phyloP scores from a whole-genome alignment of 1,140 invertebrate species.

The Oreohelix idahoensis region DNA sequence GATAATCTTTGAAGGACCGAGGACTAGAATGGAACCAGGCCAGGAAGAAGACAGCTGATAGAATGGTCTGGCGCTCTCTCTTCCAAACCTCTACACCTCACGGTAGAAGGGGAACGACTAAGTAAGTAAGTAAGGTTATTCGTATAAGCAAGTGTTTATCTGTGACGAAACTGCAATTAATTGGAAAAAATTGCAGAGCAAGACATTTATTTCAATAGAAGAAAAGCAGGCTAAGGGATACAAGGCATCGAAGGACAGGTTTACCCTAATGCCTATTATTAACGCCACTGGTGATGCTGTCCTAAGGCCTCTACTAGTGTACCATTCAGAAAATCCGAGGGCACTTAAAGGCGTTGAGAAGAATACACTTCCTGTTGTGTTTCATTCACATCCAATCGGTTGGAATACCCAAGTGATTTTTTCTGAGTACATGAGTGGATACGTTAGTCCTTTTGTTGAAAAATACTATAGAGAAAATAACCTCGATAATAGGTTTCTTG shows the following conservation, averaged over 20 bases:
- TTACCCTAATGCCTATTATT: not conserved
- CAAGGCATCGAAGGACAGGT: not conserved
- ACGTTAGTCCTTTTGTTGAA: not conserved
- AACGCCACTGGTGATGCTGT: not conserved
- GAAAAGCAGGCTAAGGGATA: not conserved
- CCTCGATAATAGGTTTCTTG: not conserved
- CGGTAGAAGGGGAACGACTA: no score
- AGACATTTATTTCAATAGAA: not conserved
- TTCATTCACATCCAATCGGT: not conserved
- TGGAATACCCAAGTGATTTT: not conserved
- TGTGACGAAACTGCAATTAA: not conserved
- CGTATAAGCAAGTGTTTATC: not conserved
- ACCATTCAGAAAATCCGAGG: not conserved
- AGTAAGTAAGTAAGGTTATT: no score
- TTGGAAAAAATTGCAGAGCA: not conserved
- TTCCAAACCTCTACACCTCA: no score
- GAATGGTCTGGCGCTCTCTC: no score
- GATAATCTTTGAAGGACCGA: no score
- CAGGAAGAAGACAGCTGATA: no score
- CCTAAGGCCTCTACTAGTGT: not conserved
- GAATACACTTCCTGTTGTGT: not conserved
- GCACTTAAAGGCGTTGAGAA: not conserved
- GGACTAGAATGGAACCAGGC: no score
- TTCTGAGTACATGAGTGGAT: not conserved
- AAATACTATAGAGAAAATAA: not conserved